phyloP scores from a whole-genome alignment of 2,113 vertebrate species.

The Anoplopoma fimbria region DNA sequence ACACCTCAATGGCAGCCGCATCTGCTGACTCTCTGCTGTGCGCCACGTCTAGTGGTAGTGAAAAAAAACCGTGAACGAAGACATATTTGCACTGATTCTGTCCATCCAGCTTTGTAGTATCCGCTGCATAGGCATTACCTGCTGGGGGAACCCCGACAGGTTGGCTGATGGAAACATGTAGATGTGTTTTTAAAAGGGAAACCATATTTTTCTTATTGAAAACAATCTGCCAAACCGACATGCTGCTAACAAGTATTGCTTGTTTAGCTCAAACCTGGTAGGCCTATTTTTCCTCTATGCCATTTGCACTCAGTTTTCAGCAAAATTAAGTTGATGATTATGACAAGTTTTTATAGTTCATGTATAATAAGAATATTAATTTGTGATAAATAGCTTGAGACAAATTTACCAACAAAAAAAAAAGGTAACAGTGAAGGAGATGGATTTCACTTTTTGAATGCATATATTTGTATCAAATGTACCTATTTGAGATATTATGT shows the following conservation, averaged over 20 bases:
- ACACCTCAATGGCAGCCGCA: conserved; percentile 34
- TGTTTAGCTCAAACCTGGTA: background rate
- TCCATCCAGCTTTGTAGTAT: conserved; percentile 32
- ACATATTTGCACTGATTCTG: conserved; percentile 26
- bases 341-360: no score
- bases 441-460: no score
- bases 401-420: no score
- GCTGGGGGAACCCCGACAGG: background rate
- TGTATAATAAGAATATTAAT: background rate
- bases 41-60: background rate
- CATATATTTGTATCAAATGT: background rate
- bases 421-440: no score
- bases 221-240: conserved; percentile 12
- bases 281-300: background rate
- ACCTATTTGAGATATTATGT: background rate
- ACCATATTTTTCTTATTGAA: background rate
- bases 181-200: background rate
- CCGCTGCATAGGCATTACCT: conserved; percentile 3
- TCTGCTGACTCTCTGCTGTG: conserved; percentile 27
- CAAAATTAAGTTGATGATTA: no score
- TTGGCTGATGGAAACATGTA: conserved; percentile 1
- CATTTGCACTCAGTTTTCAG: background rate
- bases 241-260: background rate
- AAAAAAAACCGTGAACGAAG: background rate
- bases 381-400: background rate